These are phyloP conservation scores for Abrostola tripartita DNA, from an alignment of 2,888 invertebrate species.

Conservation along the genomic window DNA sequence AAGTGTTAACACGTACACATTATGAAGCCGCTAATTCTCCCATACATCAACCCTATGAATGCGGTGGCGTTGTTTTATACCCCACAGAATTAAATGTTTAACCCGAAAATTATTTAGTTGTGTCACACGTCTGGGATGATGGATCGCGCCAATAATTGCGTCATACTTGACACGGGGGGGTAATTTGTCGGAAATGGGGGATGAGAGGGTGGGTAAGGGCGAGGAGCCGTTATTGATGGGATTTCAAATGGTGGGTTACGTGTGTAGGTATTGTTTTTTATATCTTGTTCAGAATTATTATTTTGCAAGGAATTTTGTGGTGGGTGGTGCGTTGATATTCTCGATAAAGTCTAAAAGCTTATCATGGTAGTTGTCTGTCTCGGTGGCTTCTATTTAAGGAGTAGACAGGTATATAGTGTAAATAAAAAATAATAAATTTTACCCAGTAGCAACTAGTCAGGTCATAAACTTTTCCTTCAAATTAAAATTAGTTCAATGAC, in stretches of 20 bases:
- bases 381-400: no score
- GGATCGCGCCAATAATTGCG: constrained; percentile 86
- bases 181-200: constrained; percentile 73
- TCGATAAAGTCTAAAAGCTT: no score
- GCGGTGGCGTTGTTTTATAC: constrained; percentile 56
- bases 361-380: no score
- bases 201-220: constrained; percentile 49
- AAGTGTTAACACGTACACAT: constrained; percentile 13
- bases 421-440: no score
- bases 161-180: constrained; percentile 71
- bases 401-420: no score
- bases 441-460: no score
- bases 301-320: not conserved
- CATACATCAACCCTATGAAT: constrained; percentile 52
- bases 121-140: constrained; percentile 83
- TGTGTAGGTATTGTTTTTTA: constrained; percentile 61
- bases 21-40: constrained; percentile 30
- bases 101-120: constrained; percentile 85
- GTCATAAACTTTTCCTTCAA: no score
- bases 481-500: no score
- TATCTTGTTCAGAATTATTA: constrained; percentile 12
- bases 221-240: constrained; percentile 75
- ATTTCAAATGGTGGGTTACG: constrained; percentile 54
- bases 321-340: no score
- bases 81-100: constrained; percentile 60